phyloP scores from a whole-genome alignment of 2,888 invertebrate species.

The Buathra laborator region DNA sequence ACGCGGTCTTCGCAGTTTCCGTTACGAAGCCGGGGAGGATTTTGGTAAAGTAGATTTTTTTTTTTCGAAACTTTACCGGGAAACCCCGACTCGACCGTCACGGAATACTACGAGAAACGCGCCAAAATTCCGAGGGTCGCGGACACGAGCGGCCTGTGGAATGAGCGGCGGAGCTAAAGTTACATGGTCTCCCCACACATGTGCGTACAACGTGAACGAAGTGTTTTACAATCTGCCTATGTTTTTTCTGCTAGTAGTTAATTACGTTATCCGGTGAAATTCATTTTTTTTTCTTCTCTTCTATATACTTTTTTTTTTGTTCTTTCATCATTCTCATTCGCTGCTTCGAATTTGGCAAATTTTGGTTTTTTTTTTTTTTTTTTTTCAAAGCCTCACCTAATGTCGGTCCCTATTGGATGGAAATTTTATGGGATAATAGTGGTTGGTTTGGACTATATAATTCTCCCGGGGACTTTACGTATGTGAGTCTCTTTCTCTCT shows the following conservation, averaged over 20 bases:
- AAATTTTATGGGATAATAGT: constrained; percentile 63
- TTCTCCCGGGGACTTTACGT: constrained; percentile 11
- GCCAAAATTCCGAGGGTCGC: constrained; percentile 28
- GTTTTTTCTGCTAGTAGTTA: constrained; percentile 66
- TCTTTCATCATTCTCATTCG: constrained; percentile 48
- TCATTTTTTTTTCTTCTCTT: constrained; percentile 58
- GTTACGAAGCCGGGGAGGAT: constrained; percentile 36
- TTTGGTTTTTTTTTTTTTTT: constrained; percentile 25
- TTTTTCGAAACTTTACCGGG: neutral
- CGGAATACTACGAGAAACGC: constrained; percentile 12
- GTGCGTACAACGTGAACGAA: constrained; percentile 85
- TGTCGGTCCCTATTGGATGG: constrained; percentile 37
- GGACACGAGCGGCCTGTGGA: constrained; percentile 68
- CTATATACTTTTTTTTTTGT: constrained; percentile 44
- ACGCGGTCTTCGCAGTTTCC: constrained; percentile 8
- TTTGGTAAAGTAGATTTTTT: constrained; percentile 21
- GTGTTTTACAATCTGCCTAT: constrained; percentile 81
- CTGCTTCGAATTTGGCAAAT: constrained; percentile 36
- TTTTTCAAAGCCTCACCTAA: constrained; percentile 31
- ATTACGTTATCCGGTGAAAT: constrained; percentile 72
- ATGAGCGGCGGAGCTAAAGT: constrained; percentile 85
- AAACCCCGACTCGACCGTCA: neutral
- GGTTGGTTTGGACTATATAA: constrained; percentile 48
- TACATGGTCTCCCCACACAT: constrained; percentile 86
- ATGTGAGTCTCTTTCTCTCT: constrained; percentile 16